phyloP scores from a whole-genome alignment of 1,140 invertebrate genomes.

The Varroa destructor region DNA sequence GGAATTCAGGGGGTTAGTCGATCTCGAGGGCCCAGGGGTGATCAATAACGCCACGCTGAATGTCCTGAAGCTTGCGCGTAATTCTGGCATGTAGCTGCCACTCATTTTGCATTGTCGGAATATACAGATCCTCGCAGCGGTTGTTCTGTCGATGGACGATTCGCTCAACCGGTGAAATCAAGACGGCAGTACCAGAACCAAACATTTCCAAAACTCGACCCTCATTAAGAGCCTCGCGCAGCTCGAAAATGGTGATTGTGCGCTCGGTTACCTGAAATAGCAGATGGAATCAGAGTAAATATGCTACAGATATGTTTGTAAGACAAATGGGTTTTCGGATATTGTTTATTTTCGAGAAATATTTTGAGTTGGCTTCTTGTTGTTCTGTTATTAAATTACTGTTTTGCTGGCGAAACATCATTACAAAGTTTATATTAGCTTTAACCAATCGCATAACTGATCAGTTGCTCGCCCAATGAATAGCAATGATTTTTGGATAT shows the following conservation, averaged over 20 bases:
- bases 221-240: slow-evolving; percentile 57
- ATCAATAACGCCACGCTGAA: slow-evolving; percentile 11
- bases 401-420: too few species aligned
- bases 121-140: not conserved
- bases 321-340: too few species aligned
- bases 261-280: slow-evolving; percentile 53
- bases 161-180: slow-evolving; percentile 71
- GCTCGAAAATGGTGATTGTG: slow-evolving; percentile 65
- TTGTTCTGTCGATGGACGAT: slow-evolving; percentile 50
- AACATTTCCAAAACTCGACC: slow-evolving; percentile 80
- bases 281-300: too few species aligned
- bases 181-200: slow-evolving; percentile 81
- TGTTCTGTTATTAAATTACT: too few species aligned
- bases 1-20: not conserved
- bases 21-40: slow-evolving; percentile 20
- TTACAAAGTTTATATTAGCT: too few species aligned
- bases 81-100: slow-evolving; percentile 14
- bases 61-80: slow-evolving; percentile 1
- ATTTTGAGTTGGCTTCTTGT: too few species aligned
- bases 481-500: too few species aligned
- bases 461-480: too few species aligned
- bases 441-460: too few species aligned
- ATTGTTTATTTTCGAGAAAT: too few species aligned
- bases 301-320: too few species aligned
- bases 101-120: slow-evolving; percentile 13